Percentiles rank a stretch among this genome's conserved stretches.
These are phyloP conservation scores for Glaucidium brasilianum DNA, from an alignment of 2,113 vertebrate species.

Conservation along the genomic window DNA sequence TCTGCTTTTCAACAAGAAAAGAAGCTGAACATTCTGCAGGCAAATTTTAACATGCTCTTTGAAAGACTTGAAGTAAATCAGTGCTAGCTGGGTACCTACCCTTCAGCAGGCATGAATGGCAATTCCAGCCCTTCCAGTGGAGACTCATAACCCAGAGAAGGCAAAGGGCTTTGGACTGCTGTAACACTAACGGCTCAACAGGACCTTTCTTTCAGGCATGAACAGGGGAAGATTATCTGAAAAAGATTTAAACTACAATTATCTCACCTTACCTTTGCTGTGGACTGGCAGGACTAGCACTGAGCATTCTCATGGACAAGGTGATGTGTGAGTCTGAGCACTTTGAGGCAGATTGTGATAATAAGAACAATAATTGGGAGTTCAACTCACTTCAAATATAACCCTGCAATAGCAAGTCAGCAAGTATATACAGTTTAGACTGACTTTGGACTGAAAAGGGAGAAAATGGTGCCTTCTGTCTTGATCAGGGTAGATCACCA, in stretches of 20 bases:
- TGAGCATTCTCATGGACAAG: neutral
- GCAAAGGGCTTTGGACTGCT: neutral
- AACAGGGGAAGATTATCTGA: neutral
- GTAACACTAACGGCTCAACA: neutral
- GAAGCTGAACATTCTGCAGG: neutral
- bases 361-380: neutral
- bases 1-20: slow-evolving; percentile 34
- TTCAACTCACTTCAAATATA: neutral
- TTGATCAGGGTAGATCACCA: neutral
- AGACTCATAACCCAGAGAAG: neutral
- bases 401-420: rapidly evolving
- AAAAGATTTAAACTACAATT: neutral
- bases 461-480: neutral
- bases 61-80: slow-evolving; percentile 25
- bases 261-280: neutral
- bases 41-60: neutral
- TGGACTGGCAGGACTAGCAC: neutral
- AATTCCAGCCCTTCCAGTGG: neutral
- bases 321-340: neutral
- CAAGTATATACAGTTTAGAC: neutral
- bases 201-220: neutral
- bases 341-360: neutral
- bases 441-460: neutral
- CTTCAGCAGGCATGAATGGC: neutral
- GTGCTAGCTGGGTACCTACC: neutral